Evolutionary conservation across 2,888 invertebrate species (phyloP), one percentile per base, ranked within the genome.

Genomic region (Alentia gelatinosa): DNA sequence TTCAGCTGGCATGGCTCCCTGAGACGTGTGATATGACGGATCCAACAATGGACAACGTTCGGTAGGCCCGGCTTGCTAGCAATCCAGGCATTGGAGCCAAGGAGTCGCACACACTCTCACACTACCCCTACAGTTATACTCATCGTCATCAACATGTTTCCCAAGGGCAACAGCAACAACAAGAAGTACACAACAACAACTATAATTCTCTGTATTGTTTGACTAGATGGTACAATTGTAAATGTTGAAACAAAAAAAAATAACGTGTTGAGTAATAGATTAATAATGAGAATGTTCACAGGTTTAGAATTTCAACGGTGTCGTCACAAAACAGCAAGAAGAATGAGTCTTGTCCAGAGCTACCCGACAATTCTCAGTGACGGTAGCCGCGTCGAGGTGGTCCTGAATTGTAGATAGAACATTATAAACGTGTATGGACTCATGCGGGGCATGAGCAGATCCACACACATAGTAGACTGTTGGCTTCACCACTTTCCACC

Each of bases 341-440:
- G 47, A 7, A 63, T 63, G 63, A 63, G n/a, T 63, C 12, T 7
- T 23, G 9, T 75, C 63, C 15, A 63, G 63, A 15, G 12, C 15
- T n/a, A n/a, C n/a, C n/a, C n/a, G 63, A 63, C 63, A 63, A 26
- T 5, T 63, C 15, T 63, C n/a, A n/a, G n/a, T n/a, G 9, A n/a
- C 26, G 15, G 26, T n/a, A 9, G 26, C n/a, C 37, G n/a, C 37
- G 12, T 19, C 12, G 7, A 23, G 47, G 30, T 86, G 35, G 86
- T 50, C 47, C 86, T 86, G 86, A 42, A 50, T 86, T 86, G 86
- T 86, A 42, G 86, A 37, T 86, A 86, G 79, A 33, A 37, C 23
- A 35, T 79, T 35, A 39, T 79, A 37, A 39, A 1, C 5, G 79
- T 79, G 39, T 79, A 19, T 42, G 40, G 86, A 26, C 86, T 86